Evolutionary conservation across 2,888 invertebrate genomes (phyloP).

Genomic region (Gastracanthus pulcherrimus): DNA sequence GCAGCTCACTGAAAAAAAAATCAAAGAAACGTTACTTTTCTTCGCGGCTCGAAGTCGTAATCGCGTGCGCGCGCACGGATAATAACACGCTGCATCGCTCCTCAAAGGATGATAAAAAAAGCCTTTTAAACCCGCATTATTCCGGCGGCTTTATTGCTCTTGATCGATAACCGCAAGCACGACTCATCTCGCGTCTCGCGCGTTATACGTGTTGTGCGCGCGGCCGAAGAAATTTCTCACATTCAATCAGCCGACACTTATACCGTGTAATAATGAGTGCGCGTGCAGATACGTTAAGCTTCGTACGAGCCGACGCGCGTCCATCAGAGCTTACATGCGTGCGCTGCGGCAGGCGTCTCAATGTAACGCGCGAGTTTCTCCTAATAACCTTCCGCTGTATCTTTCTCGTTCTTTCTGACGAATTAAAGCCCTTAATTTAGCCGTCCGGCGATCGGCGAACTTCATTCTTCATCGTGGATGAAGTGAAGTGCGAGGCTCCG

Average conservation of each 20-base stretch:
- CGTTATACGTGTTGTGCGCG: too few relatives aligned
- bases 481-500: neutral
- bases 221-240: neutral
- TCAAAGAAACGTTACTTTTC: neutral
- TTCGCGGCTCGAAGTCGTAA: neutral
- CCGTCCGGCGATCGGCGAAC: neutral
- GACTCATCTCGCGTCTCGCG: too few relatives aligned
- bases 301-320: too few relatives aligned
- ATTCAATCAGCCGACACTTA: constrained; percentile 15
- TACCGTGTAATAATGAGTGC: neutral
- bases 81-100: neutral
- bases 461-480: neutral
- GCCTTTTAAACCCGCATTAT: neutral
- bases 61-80: neutral
- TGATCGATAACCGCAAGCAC: neutral
- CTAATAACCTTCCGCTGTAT: too few relatives aligned
- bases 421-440: constrained; percentile 16
- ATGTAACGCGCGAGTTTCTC: neutral
- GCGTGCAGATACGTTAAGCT: neutral
- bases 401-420: neutral
- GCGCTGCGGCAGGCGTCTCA: neutral
- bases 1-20: neutral
- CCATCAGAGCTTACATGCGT: neutral
- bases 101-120: neutral
- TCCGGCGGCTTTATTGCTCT: neutral